Conservation (phyloP, 2,888 invertebrate species). For the Sisyra terminalis region DNA sequence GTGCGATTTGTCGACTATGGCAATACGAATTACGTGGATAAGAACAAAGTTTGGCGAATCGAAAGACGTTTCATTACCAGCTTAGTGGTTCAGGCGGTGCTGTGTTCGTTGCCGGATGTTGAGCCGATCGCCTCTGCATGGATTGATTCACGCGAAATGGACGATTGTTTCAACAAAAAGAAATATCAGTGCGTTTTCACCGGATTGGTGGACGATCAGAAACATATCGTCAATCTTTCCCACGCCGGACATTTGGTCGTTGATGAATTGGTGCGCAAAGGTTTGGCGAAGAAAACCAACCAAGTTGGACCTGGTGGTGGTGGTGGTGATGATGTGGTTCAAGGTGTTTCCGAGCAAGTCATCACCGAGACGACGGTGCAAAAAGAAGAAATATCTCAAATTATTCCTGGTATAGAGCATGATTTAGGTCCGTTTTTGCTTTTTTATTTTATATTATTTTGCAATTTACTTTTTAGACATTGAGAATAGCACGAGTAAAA, state of each 20-base stretch:
- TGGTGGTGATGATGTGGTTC: too few species aligned
- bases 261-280: slow-evolving; percentile 6
- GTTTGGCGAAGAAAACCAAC: background rate
- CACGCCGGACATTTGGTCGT: slow-evolving; percentile 1
- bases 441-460: background rate
- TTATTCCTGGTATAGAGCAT: slow-evolving; percentile 7
- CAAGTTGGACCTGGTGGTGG: background rate
- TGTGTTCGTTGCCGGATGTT: slow-evolving; percentile 46
- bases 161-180: slow-evolving; percentile 43
- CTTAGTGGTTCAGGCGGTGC: slow-evolving; percentile 52
- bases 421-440: slow-evolving; percentile 7
- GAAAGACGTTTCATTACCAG: slow-evolving; percentile 41
- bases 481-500: too few species aligned
- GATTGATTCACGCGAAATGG: slow-evolving; percentile 35
- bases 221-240: slow-evolving; percentile 21
- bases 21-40: slow-evolving; percentile 45
- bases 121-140: slow-evolving; percentile 39
- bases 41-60: slow-evolving; percentile 49
- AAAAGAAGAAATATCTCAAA: slow-evolving; percentile 2
- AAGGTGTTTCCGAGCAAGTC: background rate
- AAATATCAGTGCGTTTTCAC: slow-evolving; percentile 40
- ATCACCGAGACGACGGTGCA: background rate
- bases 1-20: slow-evolving; percentile 66
- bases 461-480: background rate
- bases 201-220: slow-evolving; percentile 26